Percentiles rank a stretch among this genome's conserved stretches.
Evolutionary conservation across 2,113 vertebrate species (phyloP).

Genomic region (Pelecanoides urinatrix): DNA sequence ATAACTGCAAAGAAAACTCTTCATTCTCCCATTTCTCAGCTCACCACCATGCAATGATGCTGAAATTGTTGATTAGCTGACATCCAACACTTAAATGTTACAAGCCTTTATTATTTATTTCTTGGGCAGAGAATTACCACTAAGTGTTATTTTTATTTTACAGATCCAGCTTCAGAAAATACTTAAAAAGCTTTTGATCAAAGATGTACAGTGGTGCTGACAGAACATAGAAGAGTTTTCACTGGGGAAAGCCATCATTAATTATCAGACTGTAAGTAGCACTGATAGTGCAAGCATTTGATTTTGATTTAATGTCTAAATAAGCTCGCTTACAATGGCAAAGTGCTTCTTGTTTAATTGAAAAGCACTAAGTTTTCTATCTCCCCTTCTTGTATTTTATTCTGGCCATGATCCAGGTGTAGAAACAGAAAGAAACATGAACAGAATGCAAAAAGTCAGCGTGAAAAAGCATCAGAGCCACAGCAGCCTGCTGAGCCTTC

Average conservation of each 20-base stretch:
- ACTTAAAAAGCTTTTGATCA: conserved; percentile 69
- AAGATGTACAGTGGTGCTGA: conserved; percentile 48
- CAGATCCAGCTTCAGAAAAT: conserved; percentile 60
- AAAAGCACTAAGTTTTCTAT: conserved; percentile 48
- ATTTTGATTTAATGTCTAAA: conserved; percentile 70
- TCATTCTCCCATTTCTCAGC: not conserved
- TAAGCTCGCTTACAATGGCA: conserved; percentile 45
- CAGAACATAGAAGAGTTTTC: not conserved
- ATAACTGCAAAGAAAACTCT: not conserved
- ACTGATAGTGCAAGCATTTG: conserved; percentile 44
- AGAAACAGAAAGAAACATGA: conserved; percentile 28
- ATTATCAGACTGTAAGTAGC: conserved; percentile 58
- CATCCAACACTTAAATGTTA: conserved; percentile 15
- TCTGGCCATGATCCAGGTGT: conserved; percentile 39
- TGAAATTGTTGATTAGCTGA: conserved; percentile 14
- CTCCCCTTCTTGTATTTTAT: not conserved
- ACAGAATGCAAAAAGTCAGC: not conserved
- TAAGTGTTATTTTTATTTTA: conserved; percentile 48
- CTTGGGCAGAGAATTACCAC: conserved; percentile 43
- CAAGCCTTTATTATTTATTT: conserved; percentile 59
- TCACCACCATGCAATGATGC: not conserved
- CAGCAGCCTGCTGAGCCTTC: not conserved
- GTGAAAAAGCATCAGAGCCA: not conserved
- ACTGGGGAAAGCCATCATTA: conserved; percentile 53
- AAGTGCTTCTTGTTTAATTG: conserved; percentile 56